These are phyloP conservation scores for Rhagonycha fulva DNA, from an alignment of 2,888 invertebrate species.

Conservation along the genomic window DNA sequence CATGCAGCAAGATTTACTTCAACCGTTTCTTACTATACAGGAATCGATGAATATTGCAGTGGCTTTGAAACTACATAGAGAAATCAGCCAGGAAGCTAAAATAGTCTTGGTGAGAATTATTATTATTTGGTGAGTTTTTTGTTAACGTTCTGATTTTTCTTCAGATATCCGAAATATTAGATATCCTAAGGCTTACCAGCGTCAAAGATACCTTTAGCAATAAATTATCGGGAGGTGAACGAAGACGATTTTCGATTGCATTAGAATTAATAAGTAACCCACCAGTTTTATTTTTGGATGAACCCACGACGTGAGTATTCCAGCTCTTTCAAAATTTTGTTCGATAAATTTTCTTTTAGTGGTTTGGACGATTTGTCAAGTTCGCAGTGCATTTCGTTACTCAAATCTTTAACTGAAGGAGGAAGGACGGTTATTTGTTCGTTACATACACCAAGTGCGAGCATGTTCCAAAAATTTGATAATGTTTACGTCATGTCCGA, in stretches of 20 bases:
- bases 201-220: conserved; percentile 75
- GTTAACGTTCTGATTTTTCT: conserved; percentile 38
- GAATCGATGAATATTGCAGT: conserved; percentile 91
- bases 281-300: conserved; percentile 92
- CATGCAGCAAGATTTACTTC: conserved; percentile 89
- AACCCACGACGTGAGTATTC: conserved; percentile 86
- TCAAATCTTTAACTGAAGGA: conserved; percentile 69
- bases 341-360: conserved; percentile 50
- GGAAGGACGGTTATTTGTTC: conserved; percentile 80
- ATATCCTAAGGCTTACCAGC: conserved; percentile 74
- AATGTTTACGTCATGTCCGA: conserved; percentile 81
- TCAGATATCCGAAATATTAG: conserved; percentile 86
- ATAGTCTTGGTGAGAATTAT: conserved; percentile 66
- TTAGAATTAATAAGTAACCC: conserved; percentile 93
- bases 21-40: conserved; percentile 83
- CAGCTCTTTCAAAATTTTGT: too few relatives aligned
- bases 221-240: conserved; percentile 87
- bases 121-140: too few relatives aligned
- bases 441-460: conserved; percentile 80
- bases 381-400: conserved; percentile 70
- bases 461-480: conserved; percentile 76
- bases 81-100: conserved; percentile 66
- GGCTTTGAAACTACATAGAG: conserved; percentile 81
- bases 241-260: conserved; percentile 90
- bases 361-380: conserved; percentile 77